Evolutionary conservation across 2,113 vertebrate species (phyloP).

Genomic region (Oryzias javanicus): DNA sequence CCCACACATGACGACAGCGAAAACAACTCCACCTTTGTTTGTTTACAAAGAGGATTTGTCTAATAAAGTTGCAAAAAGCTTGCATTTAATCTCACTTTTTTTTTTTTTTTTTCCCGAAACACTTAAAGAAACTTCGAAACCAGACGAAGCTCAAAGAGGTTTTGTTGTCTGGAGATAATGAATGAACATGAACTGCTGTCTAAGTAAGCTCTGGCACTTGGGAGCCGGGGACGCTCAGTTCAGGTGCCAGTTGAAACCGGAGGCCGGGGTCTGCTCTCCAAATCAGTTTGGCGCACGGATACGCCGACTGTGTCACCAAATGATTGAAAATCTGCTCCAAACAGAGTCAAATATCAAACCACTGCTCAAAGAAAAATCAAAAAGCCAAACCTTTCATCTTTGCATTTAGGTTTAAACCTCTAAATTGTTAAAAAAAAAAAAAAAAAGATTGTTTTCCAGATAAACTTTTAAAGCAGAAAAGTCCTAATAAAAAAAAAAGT

Average conservation of each 20-base stretch:
- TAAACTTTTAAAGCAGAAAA: too few relatives aligned
- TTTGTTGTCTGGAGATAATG: conserved; percentile 7
- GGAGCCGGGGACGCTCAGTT: conserved; percentile 30
- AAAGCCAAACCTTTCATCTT: too few relatives aligned
- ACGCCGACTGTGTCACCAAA: conserved; percentile 26
- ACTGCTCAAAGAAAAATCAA: neutral
- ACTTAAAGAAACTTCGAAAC: neutral
- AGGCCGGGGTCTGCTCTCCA: conserved; percentile 24
- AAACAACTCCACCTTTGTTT: neutral
- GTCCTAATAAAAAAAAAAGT: too few relatives aligned
- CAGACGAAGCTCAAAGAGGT: neutral
- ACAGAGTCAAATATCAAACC: neutral
- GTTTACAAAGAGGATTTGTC: neutral
- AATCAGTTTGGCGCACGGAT: conserved; percentile 30
- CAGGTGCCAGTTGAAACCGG: conserved; percentile 31
- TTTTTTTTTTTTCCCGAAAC: neutral
- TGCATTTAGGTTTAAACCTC: too few relatives aligned
- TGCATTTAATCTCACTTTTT: too few relatives aligned
- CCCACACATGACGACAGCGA: neutral
- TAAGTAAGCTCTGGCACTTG: conserved; percentile 45
- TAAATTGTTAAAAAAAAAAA: too few relatives aligned
- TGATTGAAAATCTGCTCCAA: conserved; percentile 21
- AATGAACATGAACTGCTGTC: conserved; percentile 38
- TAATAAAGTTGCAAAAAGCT: too few relatives aligned
- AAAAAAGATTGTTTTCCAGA: too few relatives aligned